A percentile compares a stretch with the other conserved stretches of the same genome.
phyloP scores from a whole-genome alignment of 2,888 invertebrate genomes.

The Stenotaenia linearis region DNA sequence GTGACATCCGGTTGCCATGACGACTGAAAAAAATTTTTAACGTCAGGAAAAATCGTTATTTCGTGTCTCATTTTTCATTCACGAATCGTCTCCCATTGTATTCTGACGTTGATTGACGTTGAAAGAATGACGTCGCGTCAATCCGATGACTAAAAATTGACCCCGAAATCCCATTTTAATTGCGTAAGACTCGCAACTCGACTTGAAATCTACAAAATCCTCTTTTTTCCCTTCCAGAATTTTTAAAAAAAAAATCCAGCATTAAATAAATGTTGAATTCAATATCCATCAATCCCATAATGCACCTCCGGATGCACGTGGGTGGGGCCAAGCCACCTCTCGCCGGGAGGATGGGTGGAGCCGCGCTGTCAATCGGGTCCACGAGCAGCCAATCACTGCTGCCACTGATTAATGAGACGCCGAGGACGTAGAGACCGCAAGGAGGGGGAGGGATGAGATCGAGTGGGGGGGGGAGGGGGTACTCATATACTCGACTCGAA shows the following conservation, averaged over 20 bases:
- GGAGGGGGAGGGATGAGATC: neutral
- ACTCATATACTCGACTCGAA: neutral
- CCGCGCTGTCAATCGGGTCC: neutral
- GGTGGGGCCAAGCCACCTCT: neutral
- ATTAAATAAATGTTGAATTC: neutral
- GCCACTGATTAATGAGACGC: conserved; percentile 19
- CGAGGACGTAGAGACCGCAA: neutral
- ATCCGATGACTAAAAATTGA: no score
- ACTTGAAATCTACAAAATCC: no score
- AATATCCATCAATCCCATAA: conserved; percentile 1
- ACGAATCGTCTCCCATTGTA: neutral
- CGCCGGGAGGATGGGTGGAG: neutral
- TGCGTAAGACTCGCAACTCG: no score
- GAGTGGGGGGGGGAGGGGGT: neutral
- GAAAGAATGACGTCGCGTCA: neutral
- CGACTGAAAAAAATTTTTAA: neutral
- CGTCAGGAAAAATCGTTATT: neutral
- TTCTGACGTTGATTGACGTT: neutral
- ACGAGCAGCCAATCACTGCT: neutral
- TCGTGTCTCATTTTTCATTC: neutral
- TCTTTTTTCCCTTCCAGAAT: neutral
- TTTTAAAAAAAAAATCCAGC: neutral
- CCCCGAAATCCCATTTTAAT: no score
- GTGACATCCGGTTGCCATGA: neutral
- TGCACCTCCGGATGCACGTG: neutral